These are phyloP conservation scores for Chymomyza caudatula DNA, from an alignment of 2,888 invertebrate genomes.

Conservation along the genomic window DNA sequence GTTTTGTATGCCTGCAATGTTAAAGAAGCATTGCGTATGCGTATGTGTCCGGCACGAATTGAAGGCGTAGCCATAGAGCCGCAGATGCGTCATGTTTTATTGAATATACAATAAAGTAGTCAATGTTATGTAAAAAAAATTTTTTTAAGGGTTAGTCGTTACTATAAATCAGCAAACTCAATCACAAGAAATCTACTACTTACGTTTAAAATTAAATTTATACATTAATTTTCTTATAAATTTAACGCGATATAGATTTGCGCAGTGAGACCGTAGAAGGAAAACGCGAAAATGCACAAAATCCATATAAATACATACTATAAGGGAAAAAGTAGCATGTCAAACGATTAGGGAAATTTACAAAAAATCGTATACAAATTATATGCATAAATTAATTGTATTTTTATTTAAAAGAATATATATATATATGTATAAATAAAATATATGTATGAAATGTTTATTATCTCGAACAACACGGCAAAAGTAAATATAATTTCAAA, in stretches of 20 bases:
- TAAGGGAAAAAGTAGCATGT: too few relatives aligned
- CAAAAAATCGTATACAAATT: neutral
- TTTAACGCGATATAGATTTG: slow-evolving; percentile 15
- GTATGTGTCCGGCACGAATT: slow-evolving; percentile 49
- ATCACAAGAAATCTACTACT: slow-evolving; percentile 20
- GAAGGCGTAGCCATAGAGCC: slow-evolving; percentile 61
- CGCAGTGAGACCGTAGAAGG: neutral
- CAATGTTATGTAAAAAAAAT: slow-evolving; percentile 9
- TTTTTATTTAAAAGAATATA: neutral
- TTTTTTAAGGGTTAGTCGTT: neutral
- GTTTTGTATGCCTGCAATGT: slow-evolving; percentile 22
- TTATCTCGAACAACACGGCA: too few relatives aligned
- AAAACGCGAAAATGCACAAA: neutral
- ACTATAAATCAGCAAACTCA: slow-evolving; percentile 22
- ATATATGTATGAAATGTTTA: too few relatives aligned
- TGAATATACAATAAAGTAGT: slow-evolving; percentile 59
- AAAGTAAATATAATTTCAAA: too few relatives aligned
- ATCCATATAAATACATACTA: too few relatives aligned
- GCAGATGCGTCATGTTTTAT: slow-evolving; percentile 71
- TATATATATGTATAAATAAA: too few relatives aligned
- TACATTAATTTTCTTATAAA: slow-evolving; percentile 52
- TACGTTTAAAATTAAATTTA: slow-evolving; percentile 25
- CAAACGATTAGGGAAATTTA: neutral
- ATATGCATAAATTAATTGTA: neutral
- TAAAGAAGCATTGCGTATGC: slow-evolving; percentile 20